Conservation (phyloP, 2,797 vertebrate genomes). For the Oryzias dopingdopingensis region DNA sequence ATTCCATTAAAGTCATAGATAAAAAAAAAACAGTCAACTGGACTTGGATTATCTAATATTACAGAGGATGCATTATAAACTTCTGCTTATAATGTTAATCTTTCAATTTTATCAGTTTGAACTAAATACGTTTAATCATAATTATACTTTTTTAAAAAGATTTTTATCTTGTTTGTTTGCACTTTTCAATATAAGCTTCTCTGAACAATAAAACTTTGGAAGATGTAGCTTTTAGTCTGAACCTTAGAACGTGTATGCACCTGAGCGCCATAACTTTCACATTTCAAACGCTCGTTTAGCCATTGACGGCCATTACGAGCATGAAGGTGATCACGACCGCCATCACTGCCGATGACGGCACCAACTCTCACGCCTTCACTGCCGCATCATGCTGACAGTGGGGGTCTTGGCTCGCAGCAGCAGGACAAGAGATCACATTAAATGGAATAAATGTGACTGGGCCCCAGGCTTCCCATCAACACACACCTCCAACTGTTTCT, state of each 20-base stretch:
- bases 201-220: too few species aligned
- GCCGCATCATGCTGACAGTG: conserved; percentile 52
- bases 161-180: too few species aligned
- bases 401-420: conserved; percentile 55
- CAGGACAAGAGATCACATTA: conserved; percentile 68
- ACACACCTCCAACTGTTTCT: conserved; percentile 55
- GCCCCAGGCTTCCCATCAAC: conserved; percentile 51
- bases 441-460: conserved; percentile 72
- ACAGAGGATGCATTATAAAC: too few species aligned
- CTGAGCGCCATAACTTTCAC: conserved; percentile 34
- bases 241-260: conserved; percentile 3
- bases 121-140: too few species aligned
- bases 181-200: too few species aligned
- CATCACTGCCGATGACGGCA: conserved; percentile 38
- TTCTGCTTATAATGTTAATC: too few species aligned
- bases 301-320: conserved; percentile 38
- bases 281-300: conserved; percentile 39
- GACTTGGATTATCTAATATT: too few species aligned
- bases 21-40: too few species aligned
- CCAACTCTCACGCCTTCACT: conserved; percentile 27
- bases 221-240: neutral
- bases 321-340: conserved; percentile 46
- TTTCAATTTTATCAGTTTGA: too few species aligned
- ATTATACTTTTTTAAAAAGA: too few species aligned
- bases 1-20: too few species aligned